phyloP scores from a whole-genome alignment of 2,888 invertebrate species.

The Ephialtes manifestator region DNA sequence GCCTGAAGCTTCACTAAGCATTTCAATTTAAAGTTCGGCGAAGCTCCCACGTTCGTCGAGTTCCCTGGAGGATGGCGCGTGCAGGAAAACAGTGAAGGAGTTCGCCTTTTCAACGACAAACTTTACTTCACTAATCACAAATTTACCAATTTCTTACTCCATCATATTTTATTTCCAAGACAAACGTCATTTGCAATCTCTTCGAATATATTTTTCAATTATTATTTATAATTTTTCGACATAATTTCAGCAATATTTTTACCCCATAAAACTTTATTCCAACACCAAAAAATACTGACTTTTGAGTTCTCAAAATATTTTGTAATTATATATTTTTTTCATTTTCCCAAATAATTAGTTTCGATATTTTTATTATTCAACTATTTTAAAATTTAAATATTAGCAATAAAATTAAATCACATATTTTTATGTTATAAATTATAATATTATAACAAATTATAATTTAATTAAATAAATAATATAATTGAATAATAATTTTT shows the following conservation, averaged over 20 bases:
- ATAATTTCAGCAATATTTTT: neutral
- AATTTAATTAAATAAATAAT: too few species aligned
- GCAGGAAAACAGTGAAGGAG: slow-evolving; percentile 36
- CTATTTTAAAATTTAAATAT: too few species aligned
- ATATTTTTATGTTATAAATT: too few species aligned
- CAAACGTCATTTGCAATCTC: slow-evolving; percentile 2
- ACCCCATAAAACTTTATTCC: too few species aligned
- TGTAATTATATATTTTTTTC: too few species aligned
- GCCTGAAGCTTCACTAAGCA: slow-evolving; percentile 58
- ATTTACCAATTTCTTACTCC: slow-evolving; percentile 29
- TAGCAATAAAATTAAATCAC: too few species aligned
- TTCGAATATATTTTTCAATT: slow-evolving; percentile 44
- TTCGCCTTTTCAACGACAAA: slow-evolving; percentile 49
- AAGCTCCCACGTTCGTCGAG: slow-evolving; percentile 21
- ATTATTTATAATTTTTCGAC: neutral
- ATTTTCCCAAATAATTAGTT: too few species aligned
- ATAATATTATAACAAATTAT: too few species aligned
- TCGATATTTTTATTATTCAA: too few species aligned
- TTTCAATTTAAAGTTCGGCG: slow-evolving; percentile 66
- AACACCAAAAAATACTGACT: too few species aligned
- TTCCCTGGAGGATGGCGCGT: slow-evolving; percentile 4
- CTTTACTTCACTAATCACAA: slow-evolving; percentile 50
- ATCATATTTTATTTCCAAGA: neutral
- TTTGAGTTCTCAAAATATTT: too few species aligned
- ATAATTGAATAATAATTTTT: too few species aligned